Conservation (phyloP, 2,797 vertebrate species). For the Podargus strigoides region DNA sequence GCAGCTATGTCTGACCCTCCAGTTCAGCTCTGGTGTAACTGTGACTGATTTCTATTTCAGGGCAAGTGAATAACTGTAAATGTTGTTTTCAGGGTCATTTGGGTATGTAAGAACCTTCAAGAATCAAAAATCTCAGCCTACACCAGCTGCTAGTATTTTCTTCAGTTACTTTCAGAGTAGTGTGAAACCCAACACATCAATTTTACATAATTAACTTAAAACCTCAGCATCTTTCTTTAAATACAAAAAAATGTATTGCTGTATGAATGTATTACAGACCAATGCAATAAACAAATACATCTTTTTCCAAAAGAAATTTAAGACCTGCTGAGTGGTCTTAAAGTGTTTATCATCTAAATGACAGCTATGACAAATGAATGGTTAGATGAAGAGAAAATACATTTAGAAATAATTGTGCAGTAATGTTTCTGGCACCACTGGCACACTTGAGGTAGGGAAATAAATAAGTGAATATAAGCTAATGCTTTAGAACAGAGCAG, state of each 20-base stretch:
- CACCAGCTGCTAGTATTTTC: not conserved
- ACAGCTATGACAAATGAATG: not conserved
- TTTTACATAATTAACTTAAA: not conserved
- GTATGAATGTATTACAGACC: not conserved
- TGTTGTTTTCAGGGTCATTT: not conserved
- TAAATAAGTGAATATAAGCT: not conserved
- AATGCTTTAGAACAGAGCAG: not conserved
- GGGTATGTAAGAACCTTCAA: fast-evolving
- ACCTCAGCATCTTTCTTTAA: not conserved
- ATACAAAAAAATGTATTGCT: not conserved
- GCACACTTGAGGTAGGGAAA: not conserved
- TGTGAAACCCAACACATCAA: not conserved
- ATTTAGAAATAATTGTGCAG: not conserved
- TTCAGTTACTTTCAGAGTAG: not conserved
- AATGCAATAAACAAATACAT: not conserved
- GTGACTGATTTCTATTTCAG: not conserved
- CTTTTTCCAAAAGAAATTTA: not conserved
- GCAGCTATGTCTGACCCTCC: not conserved
- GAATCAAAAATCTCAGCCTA: not conserved
- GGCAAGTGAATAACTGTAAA: not conserved
- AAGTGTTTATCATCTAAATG: not conserved
- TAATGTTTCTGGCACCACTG: not conserved
- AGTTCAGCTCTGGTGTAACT: not conserved
- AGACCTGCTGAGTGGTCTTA: not conserved
- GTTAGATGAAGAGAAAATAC: not conserved